These are phyloP conservation scores for Agelaius tricolor DNA, from an alignment of 2,113 vertebrate genomes.

Conservation along the genomic window DNA sequence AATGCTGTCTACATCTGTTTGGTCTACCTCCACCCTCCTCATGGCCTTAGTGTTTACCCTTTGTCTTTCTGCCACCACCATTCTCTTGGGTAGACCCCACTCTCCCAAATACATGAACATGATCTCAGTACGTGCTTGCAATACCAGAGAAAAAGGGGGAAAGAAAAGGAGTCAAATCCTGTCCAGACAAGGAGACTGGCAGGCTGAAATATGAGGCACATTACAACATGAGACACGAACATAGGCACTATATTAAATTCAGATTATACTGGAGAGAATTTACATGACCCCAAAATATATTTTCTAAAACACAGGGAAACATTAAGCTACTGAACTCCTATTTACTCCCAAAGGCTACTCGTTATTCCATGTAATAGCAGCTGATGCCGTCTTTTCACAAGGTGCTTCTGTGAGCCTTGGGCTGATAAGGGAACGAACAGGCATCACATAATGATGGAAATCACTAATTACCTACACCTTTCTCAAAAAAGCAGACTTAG, in stretches of 20 bases:
- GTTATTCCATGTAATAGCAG: background rate
- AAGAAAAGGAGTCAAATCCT: background rate
- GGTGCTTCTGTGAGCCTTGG: background rate
- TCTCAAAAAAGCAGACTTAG: background rate
- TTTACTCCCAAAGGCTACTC: background rate
- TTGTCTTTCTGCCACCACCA: background rate
- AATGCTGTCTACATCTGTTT: background rate
- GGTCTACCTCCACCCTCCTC: background rate
- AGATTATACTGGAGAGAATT: background rate
- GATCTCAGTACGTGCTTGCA: background rate
- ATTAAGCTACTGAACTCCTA: background rate
- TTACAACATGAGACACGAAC: background rate
- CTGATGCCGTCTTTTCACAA: background rate
- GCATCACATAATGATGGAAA: background rate
- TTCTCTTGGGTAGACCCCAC: background rate
- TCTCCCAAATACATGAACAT: background rate
- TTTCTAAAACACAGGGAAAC: background rate
- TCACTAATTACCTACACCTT: background rate
- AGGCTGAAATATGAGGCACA: background rate
- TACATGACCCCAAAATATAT: background rate
- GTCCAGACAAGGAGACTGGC: background rate
- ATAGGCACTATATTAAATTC: background rate
- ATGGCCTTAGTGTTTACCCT: fast-evolving
- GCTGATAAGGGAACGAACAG: background rate
- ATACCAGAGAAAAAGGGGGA: background rate